Conservation (phyloP, 2,113 vertebrate genomes). For the Scalopus aquaticus region DNA sequence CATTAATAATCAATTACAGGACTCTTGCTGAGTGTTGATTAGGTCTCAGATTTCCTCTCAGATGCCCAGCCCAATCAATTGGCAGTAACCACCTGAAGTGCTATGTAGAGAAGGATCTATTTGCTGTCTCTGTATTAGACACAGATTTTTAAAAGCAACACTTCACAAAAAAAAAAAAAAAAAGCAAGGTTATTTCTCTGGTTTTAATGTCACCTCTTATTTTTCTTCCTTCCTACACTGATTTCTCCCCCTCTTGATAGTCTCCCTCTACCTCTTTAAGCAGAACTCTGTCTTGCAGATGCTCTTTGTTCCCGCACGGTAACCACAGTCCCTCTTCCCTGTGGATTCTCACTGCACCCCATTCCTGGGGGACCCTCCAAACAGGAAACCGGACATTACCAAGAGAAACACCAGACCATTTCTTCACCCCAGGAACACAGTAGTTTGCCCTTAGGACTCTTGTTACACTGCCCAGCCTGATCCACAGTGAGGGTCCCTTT, state of each 20-base stretch:
- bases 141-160: slow-evolving; percentile 14
- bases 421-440: not conserved
- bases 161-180: not conserved
- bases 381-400: not conserved
- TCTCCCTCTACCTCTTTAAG: not conserved
- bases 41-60: slow-evolving; percentile 42
- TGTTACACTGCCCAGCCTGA: not conserved
- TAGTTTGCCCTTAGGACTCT: not conserved
- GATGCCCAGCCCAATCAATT: slow-evolving; percentile 15
- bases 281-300: not conserved
- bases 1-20: slow-evolving; percentile 59
- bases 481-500: not conserved
- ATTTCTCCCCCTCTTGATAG: accelerated
- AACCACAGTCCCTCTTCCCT: not conserved
- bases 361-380: not conserved
- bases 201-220: slow-evolving; percentile 8
- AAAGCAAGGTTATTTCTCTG: not conserved
- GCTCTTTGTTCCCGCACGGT: not conserved
- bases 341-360: not conserved
- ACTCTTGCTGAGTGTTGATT: slow-evolving; percentile 47
- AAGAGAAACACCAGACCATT: not conserved
- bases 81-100: not conserved
- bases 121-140: not conserved
- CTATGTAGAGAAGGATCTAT: not conserved
- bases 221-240: not conserved